A percentile compares a stretch with the other conserved stretches of the same genome.
Conservation (phyloP, 2,888 invertebrate genomes). For the Electrophaes corylata region DNA sequence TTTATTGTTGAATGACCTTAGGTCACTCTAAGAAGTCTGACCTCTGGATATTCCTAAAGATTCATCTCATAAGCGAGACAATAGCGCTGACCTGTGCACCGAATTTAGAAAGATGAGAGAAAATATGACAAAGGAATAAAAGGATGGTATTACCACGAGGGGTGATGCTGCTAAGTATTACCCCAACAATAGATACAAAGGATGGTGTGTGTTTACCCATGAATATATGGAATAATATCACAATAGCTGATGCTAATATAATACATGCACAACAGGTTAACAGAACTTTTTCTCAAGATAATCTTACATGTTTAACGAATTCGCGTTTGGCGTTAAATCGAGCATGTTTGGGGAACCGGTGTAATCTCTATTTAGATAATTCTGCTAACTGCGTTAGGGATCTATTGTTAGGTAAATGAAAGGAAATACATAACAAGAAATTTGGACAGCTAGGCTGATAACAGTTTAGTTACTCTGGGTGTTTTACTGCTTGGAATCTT, state of each 20-base stretch:
- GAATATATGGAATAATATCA: slow-evolving; percentile 74
- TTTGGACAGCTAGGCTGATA: slow-evolving; percentile 41
- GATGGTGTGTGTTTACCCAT: slow-evolving; percentile 82
- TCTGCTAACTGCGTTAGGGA: slow-evolving; percentile 63
- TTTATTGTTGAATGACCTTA: slow-evolving; percentile 74
- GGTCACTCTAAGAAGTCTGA: slow-evolving; percentile 67
- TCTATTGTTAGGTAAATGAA: slow-evolving; percentile 74
- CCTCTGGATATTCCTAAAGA: slow-evolving; percentile 55
- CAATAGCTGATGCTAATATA: slow-evolving; percentile 76
- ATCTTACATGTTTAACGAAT: slow-evolving; percentile 82
- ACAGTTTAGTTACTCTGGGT: slow-evolving; percentile 35
- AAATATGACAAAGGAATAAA: slow-evolving; percentile 63
- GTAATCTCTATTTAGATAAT: slow-evolving; percentile 80
- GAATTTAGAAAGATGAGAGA: slow-evolving; percentile 47
- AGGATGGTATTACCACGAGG: slow-evolving; percentile 72
- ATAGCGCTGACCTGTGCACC: slow-evolving; percentile 24
- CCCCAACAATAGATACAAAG: slow-evolving; percentile 77
- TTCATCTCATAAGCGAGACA: slow-evolving; percentile 24
- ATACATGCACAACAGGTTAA: slow-evolving; percentile 77
- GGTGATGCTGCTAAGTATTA: slow-evolving; percentile 81
- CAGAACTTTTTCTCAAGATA: slow-evolving; percentile 77
- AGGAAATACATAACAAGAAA: slow-evolving; percentile 58
- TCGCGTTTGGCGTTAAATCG: slow-evolving; percentile 82
- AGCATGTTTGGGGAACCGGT: slow-evolving; percentile 69
- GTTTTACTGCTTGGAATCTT: not conserved